Evolutionary conservation across 2,888 invertebrate genomes (phyloP).

Genomic region (Lobophora halterata): DNA sequence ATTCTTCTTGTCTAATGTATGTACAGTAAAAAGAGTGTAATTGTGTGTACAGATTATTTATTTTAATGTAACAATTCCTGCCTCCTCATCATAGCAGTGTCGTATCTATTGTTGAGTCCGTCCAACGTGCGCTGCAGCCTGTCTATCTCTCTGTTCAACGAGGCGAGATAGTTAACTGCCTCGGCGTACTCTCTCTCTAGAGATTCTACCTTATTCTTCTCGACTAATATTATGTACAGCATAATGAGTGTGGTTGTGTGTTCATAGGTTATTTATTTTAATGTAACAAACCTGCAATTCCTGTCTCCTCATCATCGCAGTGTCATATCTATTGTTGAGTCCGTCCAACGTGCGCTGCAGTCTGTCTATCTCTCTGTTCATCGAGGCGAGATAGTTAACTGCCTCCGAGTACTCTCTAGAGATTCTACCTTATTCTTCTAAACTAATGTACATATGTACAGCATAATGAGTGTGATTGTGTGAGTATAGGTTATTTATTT

Average conservation of each 20-base stretch:
- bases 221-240: no score
- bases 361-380: slow-evolving; percentile 86
- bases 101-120: slow-evolving; percentile 87
- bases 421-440: slow-evolving; percentile 90
- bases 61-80: no score
- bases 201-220: slow-evolving; percentile 89
- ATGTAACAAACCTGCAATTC: slow-evolving; percentile 81
- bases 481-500: no score
- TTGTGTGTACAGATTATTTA: no score
- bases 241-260: no score
- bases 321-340: slow-evolving; percentile 87
- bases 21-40: no score
- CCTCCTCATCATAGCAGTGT: slow-evolving; percentile 85
- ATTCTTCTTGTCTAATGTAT: no score
- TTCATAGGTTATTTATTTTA: no score
- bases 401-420: slow-evolving; percentile 84
- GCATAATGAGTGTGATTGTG: no score
- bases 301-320: slow-evolving; percentile 85
- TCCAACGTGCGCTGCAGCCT: slow-evolving; percentile 85
- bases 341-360: slow-evolving; percentile 85
- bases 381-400: slow-evolving; percentile 82
- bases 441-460: no score
- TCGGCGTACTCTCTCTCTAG: slow-evolving; percentile 84
- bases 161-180: slow-evolving; percentile 81
- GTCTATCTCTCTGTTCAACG: slow-evolving; percentile 87